Evolutionary conservation across 1,140 invertebrate species (phyloP), one percentile per base, ranked within the genome.

Genomic region (Drosophila baimaii): DNA sequence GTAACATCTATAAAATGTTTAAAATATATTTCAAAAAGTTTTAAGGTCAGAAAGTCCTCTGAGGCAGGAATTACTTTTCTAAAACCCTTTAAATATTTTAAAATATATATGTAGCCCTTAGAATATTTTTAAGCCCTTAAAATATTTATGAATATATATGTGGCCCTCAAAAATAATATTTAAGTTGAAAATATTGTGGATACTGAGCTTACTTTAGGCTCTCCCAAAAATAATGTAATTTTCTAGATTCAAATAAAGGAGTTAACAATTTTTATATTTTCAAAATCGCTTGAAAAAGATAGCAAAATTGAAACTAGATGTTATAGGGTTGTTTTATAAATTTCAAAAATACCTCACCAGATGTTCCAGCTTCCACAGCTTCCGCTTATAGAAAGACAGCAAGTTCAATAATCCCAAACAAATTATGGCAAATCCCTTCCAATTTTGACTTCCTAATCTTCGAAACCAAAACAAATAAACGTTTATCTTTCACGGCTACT

Each of bases 391-490:
- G 1, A 21, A 21, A 39, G 19, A 19, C 21, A 10, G 13, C 7
- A 39, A 61, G 25, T 33, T 31, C n/a, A 33, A 46, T 35, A 41
- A 69, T 37, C 39, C 55, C 55, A 23, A 33, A 41, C 52, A 54
- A 58, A 47, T 55, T 58, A 35, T 12, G 9, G 51, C 6, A 59
- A 39, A 68, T 77, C 55, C 35, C 46, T n/a, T 58, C 35, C 13
- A 44, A 39, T 21, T 62, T 70, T 86, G 78, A 81, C 82, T 86
- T 74, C 63, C 55, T 63, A 56, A 56, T 41, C 44, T 52, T 69
- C 21, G 70, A 78, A 46, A 47, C 64, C 69, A 81, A 86, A 85
- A 85, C 82, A 85, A 81, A 85, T 85, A 80, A 58, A 81, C 55
- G 73, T 73, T 81, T 81, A 77, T 81, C 66, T 25, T 62, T 44